Percentiles rank a stretch among this genome's conserved stretches.
Evolutionary conservation across 2,113 vertebrate species (phyloP).

Genomic region (Hippocampus barbouri): DNA sequence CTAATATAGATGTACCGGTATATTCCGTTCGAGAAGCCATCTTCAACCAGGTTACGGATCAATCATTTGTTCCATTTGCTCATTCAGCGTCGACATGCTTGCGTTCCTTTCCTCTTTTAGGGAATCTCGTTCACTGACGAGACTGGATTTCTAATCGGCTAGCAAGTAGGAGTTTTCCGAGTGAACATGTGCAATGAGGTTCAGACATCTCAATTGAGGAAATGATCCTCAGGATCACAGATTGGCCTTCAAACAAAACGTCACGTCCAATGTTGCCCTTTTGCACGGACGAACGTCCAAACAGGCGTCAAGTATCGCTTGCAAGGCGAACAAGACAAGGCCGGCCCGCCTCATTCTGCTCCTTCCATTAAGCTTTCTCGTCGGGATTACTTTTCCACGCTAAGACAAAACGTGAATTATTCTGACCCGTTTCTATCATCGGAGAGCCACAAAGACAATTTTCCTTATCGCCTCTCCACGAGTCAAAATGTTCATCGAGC

Average conservation of each 20-base stretch:
- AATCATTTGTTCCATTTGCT: too few relatives aligned
- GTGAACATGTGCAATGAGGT: neutral
- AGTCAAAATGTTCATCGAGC: neutral
- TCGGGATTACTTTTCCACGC: neutral
- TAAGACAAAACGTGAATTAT: neutral
- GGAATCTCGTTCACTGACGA: too few relatives aligned
- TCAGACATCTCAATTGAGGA: neutral
- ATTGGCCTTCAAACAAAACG: neutral
- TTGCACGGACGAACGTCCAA: neutral
- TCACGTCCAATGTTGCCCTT: neutral
- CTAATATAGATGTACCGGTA: too few relatives aligned
- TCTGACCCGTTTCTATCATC: neutral
- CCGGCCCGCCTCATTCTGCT: too few relatives aligned
- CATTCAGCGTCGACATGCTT: too few relatives aligned
- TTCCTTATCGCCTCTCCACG: neutral
- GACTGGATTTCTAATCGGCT: too few relatives aligned
- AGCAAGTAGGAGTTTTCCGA: neutral
- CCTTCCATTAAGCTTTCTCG: neutral
- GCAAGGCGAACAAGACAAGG: neutral
- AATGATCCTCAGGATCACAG: neutral
- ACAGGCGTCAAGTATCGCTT: neutral
- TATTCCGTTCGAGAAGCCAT: too few relatives aligned
- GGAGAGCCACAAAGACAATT: neutral
- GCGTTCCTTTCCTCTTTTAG: too few relatives aligned
- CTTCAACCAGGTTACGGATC: too few relatives aligned